Evolutionary conservation across 2,797 vertebrate genomes (phyloP).

Genomic region (Salmo trutta): DNA sequence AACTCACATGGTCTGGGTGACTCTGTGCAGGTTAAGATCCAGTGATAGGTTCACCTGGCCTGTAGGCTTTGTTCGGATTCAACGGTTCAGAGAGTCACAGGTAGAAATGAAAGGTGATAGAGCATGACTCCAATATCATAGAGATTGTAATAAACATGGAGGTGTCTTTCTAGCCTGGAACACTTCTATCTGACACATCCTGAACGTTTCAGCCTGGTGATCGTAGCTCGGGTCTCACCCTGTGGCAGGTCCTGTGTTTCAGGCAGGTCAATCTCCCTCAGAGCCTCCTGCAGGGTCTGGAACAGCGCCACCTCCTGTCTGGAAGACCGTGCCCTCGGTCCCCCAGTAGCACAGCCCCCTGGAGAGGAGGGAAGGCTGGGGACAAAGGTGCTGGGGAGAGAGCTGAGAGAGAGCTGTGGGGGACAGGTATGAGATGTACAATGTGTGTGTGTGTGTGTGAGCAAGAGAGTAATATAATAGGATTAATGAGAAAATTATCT

Average conservation of each 20-base stretch:
- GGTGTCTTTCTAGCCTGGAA: background rate
- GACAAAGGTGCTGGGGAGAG: conserved; percentile 1
- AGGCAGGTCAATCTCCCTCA: conserved; percentile 75
- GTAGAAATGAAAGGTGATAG: background rate
- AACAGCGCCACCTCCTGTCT: conserved; percentile 31
- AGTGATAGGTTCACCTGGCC: background rate
- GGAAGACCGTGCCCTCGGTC: background rate
- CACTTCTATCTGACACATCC: background rate
- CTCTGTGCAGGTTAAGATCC: background rate
- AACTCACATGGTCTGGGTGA: background rate
- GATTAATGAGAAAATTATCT: background rate
- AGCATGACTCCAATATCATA: background rate
- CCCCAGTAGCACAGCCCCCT: background rate
- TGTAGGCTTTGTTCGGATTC: background rate
- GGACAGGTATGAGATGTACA: background rate
- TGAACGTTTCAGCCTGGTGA: background rate
- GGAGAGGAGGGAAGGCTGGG: background rate
- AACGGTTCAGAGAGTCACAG: background rate
- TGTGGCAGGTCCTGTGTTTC: conserved; percentile 65
- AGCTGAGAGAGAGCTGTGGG: conserved; percentile 31
- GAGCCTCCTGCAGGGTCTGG: conserved; percentile 69
- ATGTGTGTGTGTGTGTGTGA: too few relatives aligned
- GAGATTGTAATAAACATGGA: background rate
- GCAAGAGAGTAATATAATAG: background rate
- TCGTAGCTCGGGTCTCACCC: background rate